Conservation (phyloP, 1,140 invertebrate genomes). For the Wiebesia pumilae region DNA sequence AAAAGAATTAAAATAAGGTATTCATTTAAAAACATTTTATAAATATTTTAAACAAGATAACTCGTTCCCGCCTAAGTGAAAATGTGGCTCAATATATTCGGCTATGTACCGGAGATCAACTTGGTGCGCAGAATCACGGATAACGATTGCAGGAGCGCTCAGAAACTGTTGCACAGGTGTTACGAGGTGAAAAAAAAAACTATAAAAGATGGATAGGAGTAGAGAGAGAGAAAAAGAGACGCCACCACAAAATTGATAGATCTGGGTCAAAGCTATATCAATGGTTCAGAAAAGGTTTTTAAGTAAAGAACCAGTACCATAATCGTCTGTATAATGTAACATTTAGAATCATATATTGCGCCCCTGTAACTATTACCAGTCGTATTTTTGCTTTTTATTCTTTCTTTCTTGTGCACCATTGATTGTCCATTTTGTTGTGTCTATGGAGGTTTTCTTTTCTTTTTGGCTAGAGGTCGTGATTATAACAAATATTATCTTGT, state of each 20-base stretch:
- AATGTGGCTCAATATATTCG: not conserved
- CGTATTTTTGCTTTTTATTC: too few relatives aligned
- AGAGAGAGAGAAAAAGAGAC: not conserved
- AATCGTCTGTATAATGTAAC: not conserved
- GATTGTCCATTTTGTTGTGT: too few relatives aligned
- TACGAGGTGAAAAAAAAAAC: conserved; percentile 58
- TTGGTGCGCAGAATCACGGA: conserved; percentile 73
- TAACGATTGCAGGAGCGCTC: conserved; percentile 71
- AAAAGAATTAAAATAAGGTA: not conserved
- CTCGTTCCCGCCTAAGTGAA: not conserved
- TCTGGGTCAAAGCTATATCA: conserved; percentile 71
- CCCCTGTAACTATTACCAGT: too few relatives aligned
- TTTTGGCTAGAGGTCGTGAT: too few relatives aligned
- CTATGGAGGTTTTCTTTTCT: too few relatives aligned
- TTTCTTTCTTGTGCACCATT: too few relatives aligned
- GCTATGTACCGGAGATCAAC: conserved; percentile 7
- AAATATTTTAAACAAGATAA: not conserved
- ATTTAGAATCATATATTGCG: too few relatives aligned
- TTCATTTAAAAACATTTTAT: not conserved
- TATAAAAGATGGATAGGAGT: conserved; percentile 51
- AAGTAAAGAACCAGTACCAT: not conserved
- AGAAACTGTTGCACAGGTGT: conserved; percentile 64
- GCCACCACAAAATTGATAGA: conserved; percentile 43
- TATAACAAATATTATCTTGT: too few relatives aligned
- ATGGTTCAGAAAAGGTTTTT: conserved; percentile 62